These are phyloP conservation scores for Anarsia innoxiella DNA, from an alignment of 2,888 invertebrate species.

Conservation along the genomic window DNA sequence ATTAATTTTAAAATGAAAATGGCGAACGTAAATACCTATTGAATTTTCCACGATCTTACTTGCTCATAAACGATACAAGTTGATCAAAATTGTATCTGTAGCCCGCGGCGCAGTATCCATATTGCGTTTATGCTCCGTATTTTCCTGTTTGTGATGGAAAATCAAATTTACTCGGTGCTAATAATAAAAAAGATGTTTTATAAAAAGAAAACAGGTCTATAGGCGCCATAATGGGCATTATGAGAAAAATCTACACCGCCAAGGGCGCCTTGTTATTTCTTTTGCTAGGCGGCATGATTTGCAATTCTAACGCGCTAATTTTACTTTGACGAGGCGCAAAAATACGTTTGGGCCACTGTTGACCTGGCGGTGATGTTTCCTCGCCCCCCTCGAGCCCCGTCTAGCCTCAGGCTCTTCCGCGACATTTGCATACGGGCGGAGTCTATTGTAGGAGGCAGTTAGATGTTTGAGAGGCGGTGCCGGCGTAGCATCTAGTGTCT, in stretches of 20 bases:
- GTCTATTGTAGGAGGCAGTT: constrained; percentile 51
- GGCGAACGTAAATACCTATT: no score
- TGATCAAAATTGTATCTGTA: no score
- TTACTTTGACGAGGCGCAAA: constrained; percentile 70
- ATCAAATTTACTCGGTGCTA: constrained; percentile 40
- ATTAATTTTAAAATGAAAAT: no score
- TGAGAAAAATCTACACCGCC: constrained; percentile 63
- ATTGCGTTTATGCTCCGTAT: constrained; percentile 33
- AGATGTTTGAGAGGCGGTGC: constrained; percentile 46
- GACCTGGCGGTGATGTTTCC: constrained; percentile 28
- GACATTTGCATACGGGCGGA: constrained; percentile 66
- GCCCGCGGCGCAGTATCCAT: no score
- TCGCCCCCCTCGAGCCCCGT: background rate
- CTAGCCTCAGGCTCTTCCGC: constrained; percentile 46
- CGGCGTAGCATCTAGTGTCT: constrained; percentile 18
- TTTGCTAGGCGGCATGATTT: constrained; percentile 64
- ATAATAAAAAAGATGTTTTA: constrained; percentile 27
- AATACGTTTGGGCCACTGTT: constrained; percentile 49
- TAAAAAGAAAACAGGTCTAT: constrained; percentile 36
- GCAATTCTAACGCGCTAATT: constrained; percentile 72
- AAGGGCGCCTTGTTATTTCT: constrained; percentile 60
- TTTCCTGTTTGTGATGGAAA: constrained; percentile 37
- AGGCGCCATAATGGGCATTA: constrained; percentile 50
- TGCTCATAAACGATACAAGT: no score
- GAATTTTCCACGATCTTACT: no score